Percentiles rank a stretch among this genome's conserved stretches.
Conservation (phyloP, 1,140 invertebrate genomes). For the Caenorhabditis brenneri region DNA sequence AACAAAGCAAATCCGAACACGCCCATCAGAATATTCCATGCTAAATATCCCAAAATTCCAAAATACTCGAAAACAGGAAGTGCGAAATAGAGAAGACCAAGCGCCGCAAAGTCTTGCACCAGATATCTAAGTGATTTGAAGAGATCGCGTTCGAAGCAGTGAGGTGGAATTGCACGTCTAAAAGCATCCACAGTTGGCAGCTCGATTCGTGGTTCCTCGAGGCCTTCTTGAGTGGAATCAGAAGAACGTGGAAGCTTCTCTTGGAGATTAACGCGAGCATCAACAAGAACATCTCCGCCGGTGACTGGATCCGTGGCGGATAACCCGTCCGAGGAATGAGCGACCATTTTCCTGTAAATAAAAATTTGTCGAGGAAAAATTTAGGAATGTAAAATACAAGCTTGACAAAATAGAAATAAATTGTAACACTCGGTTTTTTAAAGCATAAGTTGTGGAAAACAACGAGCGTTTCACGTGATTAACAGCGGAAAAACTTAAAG, state of each 20-base stretch:
- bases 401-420: too few relatives aligned
- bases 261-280: slow-evolving; percentile 7
- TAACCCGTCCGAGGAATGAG: slow-evolving; percentile 39
- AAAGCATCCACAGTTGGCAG: slow-evolving; percentile 58
- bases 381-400: neutral
- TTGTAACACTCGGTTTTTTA: too few relatives aligned
- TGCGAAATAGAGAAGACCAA: slow-evolving; percentile 59
- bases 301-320: slow-evolving; percentile 38
- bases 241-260: neutral
- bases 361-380: neutral
- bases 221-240: neutral
- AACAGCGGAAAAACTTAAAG: neutral
- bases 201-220: neutral
- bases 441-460: too few relatives aligned
- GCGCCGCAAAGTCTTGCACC: slow-evolving; percentile 64
- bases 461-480: neutral
- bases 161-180: slow-evolving; percentile 63
- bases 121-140: slow-evolving; percentile 69
- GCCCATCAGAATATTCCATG: slow-evolving; percentile 71
- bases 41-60: slow-evolving; percentile 56
- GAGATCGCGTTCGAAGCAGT: slow-evolving; percentile 69
- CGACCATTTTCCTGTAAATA: neutral
- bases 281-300: slow-evolving; percentile 37
- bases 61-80: slow-evolving; percentile 59
- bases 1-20: slow-evolving; percentile 72